These are phyloP conservation scores for Campaea margaritaria DNA, from an alignment of 2,888 invertebrate genomes.

Conservation along the genomic window DNA sequence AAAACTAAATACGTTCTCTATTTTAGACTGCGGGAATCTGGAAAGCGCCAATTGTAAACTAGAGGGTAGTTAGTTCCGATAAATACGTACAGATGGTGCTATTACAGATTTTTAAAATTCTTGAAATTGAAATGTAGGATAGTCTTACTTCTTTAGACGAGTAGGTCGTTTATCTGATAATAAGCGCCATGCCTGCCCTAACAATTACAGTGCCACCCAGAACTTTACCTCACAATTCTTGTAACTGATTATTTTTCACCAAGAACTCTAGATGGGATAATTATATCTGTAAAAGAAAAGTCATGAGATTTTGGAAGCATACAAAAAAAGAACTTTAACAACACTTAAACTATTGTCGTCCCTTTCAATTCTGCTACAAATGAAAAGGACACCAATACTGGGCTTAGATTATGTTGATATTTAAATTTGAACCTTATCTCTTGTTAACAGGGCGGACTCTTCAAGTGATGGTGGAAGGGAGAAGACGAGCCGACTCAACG, in stretches of 20 bases:
- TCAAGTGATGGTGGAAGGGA: slow-evolving; percentile 68
- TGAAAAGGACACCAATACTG: neutral
- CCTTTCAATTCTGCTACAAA: no score
- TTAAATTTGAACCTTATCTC: neutral
- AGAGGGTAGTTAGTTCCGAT: neutral
- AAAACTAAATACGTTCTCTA: neutral
- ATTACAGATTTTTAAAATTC: neutral
- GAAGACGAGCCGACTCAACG: slow-evolving; percentile 86
- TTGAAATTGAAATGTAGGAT: no score
- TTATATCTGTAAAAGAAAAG: no score
- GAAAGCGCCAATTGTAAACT: neutral
- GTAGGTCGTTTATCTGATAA: no score
- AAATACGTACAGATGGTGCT: neutral
- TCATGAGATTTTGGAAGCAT: neutral
- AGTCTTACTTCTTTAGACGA: no score
- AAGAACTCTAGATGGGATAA: no score
- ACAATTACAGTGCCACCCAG: no score
- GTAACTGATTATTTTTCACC: no score
- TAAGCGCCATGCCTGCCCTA: no score
- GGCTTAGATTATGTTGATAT: neutral
- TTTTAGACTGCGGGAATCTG: neutral
- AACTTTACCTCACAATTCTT: no score
- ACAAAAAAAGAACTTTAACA: neutral
- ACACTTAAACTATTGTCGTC: no score
- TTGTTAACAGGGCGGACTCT: slow-evolving; percentile 67